Evolutionary conservation across 2,113 vertebrate species (phyloP).

Genomic region (Cynopterus brachyotis): DNA sequence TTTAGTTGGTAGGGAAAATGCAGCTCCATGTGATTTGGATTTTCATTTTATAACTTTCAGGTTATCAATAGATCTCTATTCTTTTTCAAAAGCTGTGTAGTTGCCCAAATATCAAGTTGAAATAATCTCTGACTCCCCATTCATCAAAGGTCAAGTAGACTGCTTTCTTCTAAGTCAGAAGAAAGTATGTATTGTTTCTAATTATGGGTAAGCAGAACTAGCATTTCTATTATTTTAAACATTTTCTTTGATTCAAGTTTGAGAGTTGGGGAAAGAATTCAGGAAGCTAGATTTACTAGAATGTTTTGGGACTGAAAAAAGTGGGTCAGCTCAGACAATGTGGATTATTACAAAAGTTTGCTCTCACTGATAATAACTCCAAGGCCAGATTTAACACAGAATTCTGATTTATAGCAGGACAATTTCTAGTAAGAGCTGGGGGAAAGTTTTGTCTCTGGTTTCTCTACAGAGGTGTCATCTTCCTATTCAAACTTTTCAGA

Average conservation of each 20-base stretch:
- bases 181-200: background rate
- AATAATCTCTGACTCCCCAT: background rate
- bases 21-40: background rate
- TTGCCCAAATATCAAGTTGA: background rate
- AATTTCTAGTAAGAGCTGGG: background rate
- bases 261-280: background rate
- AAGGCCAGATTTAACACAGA: background rate
- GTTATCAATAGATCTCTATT: background rate
- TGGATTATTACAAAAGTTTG: background rate
- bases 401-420: background rate
- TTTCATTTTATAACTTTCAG: background rate
- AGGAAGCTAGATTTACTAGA: background rate
- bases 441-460: background rate
- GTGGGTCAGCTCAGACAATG: background rate
- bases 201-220: conserved; percentile 16
- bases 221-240: conserved; percentile 3
- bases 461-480: background rate
- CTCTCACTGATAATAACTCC: background rate
- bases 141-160: background rate
- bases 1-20: background rate
- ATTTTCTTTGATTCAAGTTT: background rate
- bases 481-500: background rate
- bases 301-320: background rate
- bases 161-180: background rate
- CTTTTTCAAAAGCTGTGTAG: background rate